Percentiles rank a stretch among this genome's conserved stretches.
phyloP scores from a whole-genome alignment of 2,113 vertebrate genomes.

The Chitala chitala region DNA sequence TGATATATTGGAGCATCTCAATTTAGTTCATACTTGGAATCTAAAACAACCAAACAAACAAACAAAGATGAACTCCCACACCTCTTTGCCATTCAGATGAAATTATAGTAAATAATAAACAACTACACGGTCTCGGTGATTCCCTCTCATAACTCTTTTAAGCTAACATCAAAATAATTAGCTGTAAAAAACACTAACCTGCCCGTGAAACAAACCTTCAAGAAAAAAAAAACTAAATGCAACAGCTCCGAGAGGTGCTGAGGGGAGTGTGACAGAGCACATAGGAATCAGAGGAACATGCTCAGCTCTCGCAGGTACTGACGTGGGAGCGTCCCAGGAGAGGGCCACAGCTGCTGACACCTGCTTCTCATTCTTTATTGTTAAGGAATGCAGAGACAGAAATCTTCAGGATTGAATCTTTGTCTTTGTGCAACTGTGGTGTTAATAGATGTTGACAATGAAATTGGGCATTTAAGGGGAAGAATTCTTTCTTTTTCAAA shows the following conservation, averaged over 20 bases:
- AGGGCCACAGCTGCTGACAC: neutral
- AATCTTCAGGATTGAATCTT: constrained; percentile 8
- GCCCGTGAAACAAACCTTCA: neutral
- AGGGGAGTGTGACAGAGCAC: neutral
- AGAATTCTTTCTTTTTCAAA: neutral
- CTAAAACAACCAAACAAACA: no score
- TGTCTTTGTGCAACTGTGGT: neutral
- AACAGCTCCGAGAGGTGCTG: no score
- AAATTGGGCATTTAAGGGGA: neutral
- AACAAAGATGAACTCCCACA: neutral
- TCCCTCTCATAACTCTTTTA: neutral
- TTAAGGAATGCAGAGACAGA: neutral
- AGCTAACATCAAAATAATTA: neutral
- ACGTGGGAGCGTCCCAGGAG: neutral
- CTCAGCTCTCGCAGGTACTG: neutral
- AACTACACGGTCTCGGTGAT: neutral
- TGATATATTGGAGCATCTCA: no score
- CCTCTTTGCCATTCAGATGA: neutral
- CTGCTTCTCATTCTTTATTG: neutral
- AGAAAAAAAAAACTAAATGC: neutral
- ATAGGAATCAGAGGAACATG: neutral
- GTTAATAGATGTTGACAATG: neutral
- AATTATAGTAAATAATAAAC: neutral
- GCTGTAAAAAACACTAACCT: neutral
- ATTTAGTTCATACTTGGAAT: no score